Percentiles rank a stretch among this genome's conserved stretches.
Conservation (phyloP, 2,888 invertebrate genomes). For the Thalpophila matura region DNA sequence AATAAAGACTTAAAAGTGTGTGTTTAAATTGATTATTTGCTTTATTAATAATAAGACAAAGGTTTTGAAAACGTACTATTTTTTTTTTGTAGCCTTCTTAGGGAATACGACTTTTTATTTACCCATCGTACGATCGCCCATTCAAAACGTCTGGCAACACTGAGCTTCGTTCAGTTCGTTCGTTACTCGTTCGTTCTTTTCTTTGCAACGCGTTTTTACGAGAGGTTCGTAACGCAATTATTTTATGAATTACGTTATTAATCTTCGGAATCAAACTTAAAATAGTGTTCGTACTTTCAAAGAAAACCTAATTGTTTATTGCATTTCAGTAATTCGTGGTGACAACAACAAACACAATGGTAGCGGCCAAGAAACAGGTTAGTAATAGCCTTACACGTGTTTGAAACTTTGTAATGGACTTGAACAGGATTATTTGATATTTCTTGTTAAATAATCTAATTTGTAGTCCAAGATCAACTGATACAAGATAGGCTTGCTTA, state of each 20-base stretch:
- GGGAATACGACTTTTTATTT: too few relatives aligned
- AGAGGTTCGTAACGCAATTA: constrained; percentile 40
- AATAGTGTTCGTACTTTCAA: neutral
- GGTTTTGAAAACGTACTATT: too few relatives aligned
- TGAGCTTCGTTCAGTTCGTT: neutral
- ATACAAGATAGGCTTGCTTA: constrained; percentile 86
- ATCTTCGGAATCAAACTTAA: neutral
- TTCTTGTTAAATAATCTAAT: constrained; percentile 61
- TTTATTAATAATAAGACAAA: too few relatives aligned
- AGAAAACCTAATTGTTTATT: constrained; percentile 20
- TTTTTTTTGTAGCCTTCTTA: too few relatives aligned
- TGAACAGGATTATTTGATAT: constrained; percentile 67
- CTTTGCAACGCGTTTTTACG: constrained; percentile 46
- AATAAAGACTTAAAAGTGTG: too few relatives aligned
- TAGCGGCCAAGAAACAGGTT: constrained; percentile 97
- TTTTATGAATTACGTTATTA: neutral
- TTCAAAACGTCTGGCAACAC: too few relatives aligned
- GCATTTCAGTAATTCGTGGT: constrained; percentile 58
- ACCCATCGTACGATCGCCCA: too few relatives aligned
- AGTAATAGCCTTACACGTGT: constrained; percentile 75
- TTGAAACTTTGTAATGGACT: constrained; percentile 71
- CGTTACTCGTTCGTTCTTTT: constrained; percentile 40
- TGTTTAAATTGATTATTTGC: too few relatives aligned
- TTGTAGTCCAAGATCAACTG: constrained; percentile 77
- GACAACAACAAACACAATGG: constrained; percentile 90